phyloP scores from a whole-genome alignment of 2,888 invertebrate species.

The Hypolimnas misippus region DNA sequence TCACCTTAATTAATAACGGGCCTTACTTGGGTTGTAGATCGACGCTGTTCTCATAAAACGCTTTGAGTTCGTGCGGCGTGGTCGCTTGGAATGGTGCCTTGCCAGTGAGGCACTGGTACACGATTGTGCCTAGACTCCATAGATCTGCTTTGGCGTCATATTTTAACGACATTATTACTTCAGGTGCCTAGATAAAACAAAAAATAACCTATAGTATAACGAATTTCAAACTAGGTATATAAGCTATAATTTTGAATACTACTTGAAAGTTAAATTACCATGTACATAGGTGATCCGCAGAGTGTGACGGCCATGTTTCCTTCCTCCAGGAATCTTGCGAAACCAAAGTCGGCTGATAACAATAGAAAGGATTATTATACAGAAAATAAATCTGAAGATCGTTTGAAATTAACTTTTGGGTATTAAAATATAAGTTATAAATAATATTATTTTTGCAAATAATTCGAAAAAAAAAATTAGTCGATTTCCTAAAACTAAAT shows the following conservation, averaged over 20 bases:
- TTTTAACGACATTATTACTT: conserved; percentile 99
- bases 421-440: no score
- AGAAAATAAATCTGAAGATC: background rate
- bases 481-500: background rate
- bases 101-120: conserved; percentile 98
- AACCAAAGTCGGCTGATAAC: conserved; percentile 97
- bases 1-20: background rate
- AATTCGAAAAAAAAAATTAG: no score
- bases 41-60: conserved; percentile 97
- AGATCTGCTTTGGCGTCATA: conserved; percentile 99
- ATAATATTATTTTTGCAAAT: no score
- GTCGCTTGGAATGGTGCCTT: conserved; percentile 99
- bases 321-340: conserved; percentile 98
- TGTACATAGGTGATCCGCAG: conserved; percentile 99
- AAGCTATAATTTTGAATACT: background rate
- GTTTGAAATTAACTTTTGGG: no score
- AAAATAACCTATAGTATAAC: background rate
- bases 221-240: background rate
- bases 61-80: conserved; percentile 98
- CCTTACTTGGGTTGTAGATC: conserved; percentile 94
- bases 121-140: conserved; percentile 99
- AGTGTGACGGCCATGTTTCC: conserved; percentile 99
- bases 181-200: conserved; percentile 89
- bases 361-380: conserved; percentile 27
- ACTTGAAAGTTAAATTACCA: conserved; percentile 85